These are phyloP conservation scores for Zaprionus ornatus DNA, from an alignment of 1,140 invertebrate species.

Conservation along the genomic window DNA sequence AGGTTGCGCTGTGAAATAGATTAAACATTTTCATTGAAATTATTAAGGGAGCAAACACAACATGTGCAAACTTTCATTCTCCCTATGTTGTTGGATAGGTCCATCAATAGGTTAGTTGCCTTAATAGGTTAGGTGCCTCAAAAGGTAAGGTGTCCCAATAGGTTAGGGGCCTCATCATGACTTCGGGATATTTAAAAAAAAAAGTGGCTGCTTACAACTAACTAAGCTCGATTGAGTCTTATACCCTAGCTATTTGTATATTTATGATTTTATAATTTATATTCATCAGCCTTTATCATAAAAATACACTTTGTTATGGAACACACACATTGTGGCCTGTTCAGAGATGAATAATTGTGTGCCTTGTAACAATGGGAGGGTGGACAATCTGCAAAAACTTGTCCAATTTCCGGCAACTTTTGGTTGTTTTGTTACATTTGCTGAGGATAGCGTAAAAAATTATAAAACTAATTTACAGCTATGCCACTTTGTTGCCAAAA, in stretches of 20 bases:
- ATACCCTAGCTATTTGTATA: neutral
- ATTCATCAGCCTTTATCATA: neutral
- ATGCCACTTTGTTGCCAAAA: conserved; percentile 59
- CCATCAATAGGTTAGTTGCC: too few relatives aligned
- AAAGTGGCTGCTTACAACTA: too few relatives aligned
- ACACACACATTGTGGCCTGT: neutral
- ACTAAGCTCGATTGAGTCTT: neutral
- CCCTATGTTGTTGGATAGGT: too few relatives aligned
- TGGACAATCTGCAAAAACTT: conserved; percentile 42
- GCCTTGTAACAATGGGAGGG: neutral
- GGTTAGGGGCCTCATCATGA: too few relatives aligned
- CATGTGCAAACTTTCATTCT: too few relatives aligned
- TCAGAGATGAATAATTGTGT: conserved; percentile 14
- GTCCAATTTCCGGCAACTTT: conserved; percentile 54
- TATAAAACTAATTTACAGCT: conserved; percentile 69
- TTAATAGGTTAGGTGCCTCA: too few relatives aligned
- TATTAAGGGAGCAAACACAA: too few relatives aligned
- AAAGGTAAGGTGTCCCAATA: too few relatives aligned
- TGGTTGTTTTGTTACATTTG: conserved; percentile 34
- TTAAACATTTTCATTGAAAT: too few relatives aligned
- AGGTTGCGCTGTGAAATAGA: too few relatives aligned
- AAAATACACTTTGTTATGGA: neutral
- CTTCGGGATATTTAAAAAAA: too few relatives aligned
- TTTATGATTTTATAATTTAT: neutral
- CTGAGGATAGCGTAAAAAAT: conserved; percentile 43